These are phyloP conservation scores for Bubo bubo DNA, from an alignment of 2,113 vertebrate genomes.

Conservation along the genomic window DNA sequence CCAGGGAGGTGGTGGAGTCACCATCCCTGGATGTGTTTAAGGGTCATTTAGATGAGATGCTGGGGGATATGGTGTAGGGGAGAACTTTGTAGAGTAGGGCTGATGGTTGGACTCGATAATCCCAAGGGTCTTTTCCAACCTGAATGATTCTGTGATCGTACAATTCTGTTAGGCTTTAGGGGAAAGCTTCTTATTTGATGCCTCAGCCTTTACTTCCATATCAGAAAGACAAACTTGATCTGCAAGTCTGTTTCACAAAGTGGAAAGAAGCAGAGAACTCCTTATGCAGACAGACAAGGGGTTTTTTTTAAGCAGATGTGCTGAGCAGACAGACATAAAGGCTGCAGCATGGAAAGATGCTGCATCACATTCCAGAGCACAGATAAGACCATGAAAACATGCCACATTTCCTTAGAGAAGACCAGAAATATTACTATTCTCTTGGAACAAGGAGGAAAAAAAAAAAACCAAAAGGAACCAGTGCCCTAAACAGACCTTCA, in stretches of 20 bases:
- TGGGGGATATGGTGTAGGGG: too few relatives aligned
- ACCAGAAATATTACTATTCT: not conserved
- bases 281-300: not conserved
- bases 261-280: not conserved
- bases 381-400: not conserved
- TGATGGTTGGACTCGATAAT: too few relatives aligned
- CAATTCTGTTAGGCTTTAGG: not conserved
- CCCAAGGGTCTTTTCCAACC: too few relatives aligned
- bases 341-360: not conserved
- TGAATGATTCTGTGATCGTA: not conserved
- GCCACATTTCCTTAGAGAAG: not conserved
- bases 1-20: too few relatives aligned
- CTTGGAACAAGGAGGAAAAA: not conserved
- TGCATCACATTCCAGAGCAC: not conserved
- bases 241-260: accelerated
- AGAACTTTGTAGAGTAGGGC: too few relatives aligned
- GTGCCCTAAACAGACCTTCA: not conserved
- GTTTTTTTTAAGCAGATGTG: not conserved
- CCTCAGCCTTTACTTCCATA: not conserved
- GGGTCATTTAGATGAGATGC: too few relatives aligned
- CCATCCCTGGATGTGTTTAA: too few relatives aligned
- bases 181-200: not conserved
- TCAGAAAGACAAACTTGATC: not conserved
- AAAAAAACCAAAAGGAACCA: not conserved
- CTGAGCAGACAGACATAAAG: not conserved